phyloP scores from a whole-genome alignment of 2,113 vertebrate species.

The Syngnathoides biaculeatus region DNA sequence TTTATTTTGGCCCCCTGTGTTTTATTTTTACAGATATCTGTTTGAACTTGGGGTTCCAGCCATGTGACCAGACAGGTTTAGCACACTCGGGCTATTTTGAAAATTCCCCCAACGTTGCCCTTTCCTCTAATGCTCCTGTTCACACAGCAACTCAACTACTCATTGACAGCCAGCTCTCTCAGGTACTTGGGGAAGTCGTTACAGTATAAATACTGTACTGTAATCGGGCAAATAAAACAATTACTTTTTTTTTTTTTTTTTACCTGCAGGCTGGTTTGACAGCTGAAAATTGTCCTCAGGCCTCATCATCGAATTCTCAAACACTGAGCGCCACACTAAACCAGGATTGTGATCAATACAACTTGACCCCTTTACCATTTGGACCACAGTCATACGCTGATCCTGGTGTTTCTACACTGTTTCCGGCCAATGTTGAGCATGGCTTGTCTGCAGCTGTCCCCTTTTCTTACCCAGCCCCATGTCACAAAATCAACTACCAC shows the following conservation, averaged over 20 bases:
- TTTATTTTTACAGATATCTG: constrained; percentile 69
- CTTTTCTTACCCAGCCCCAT: constrained; percentile 60
- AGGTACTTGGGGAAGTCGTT: constrained; percentile 47
- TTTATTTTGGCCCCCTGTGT: constrained; percentile 3
- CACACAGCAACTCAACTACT: constrained; percentile 50
- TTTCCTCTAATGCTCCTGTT: constrained; percentile 39
- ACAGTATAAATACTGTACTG: not conserved
- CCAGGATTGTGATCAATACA: constrained; percentile 58
- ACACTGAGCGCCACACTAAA: constrained; percentile 40
- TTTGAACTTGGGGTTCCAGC: constrained; percentile 61
- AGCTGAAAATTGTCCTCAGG: constrained; percentile 47
- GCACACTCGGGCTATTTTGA: constrained; percentile 68
- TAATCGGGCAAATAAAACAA: not conserved
- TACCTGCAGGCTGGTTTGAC: constrained; percentile 59
- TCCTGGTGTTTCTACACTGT: constrained; percentile 29
- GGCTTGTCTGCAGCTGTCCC: constrained; percentile 30
- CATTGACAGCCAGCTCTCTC: constrained; percentile 55
- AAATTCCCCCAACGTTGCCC: constrained; percentile 46
- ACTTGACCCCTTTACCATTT: constrained; percentile 19
- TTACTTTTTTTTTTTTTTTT: not conserved
- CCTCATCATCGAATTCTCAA: constrained; percentile 43
- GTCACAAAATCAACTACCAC: constrained; percentile 63
- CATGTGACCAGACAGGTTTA: constrained; percentile 60
- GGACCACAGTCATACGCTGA: constrained; percentile 51
- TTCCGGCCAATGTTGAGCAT: constrained; percentile 46